Evolutionary conservation across 92 coral and sea anemone species (phyloP).

Genomic region (Zoanthus gigantus): DNA sequence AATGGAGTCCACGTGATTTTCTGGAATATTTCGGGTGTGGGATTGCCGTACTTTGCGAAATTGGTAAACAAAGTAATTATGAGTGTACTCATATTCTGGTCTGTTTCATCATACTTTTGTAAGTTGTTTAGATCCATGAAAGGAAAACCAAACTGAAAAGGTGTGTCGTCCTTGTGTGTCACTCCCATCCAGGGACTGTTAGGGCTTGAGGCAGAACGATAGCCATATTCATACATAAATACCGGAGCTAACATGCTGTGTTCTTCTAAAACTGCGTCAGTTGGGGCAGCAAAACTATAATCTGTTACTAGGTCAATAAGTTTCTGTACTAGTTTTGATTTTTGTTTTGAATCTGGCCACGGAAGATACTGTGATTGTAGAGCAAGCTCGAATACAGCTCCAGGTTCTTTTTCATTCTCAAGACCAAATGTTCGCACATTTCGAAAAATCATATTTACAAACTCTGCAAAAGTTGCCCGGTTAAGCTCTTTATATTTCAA

Average conservation of each 20-base stretch:
- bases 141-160: slow-evolving; percentile 88
- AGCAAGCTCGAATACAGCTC: not conserved
- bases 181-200: slow-evolving; percentile 71
- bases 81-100: slow-evolving; percentile 73
- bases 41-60: slow-evolving; percentile 86
- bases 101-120: slow-evolving; percentile 72
- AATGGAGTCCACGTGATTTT: slow-evolving; percentile 64
- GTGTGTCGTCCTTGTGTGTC: slow-evolving; percentile 83
- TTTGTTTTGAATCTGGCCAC: slow-evolving; percentile 69
- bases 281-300: slow-evolving; percentile 77
- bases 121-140: slow-evolving; percentile 66
- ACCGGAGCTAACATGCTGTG: slow-evolving; percentile 70
- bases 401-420: not conserved
- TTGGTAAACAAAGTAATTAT: slow-evolving; percentile 76
- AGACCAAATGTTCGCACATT: slow-evolving; percentile 13
- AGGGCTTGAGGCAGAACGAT: slow-evolving; percentile 73
- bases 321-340: slow-evolving; percentile 39
- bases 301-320: slow-evolving; percentile 73
- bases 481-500: slow-evolving; percentile 21
- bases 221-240: slow-evolving; percentile 72
- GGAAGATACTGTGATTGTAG: slow-evolving; percentile 72
- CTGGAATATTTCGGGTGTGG: slow-evolving; percentile 65
- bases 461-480: not conserved
- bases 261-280: slow-evolving; percentile 66
- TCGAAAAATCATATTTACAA: not conserved